Evolutionary conservation across 2,888 invertebrate genomes (phyloP), one percentile per base, ranked within the genome.

Genomic region (Lepetodrilus schrolli): DNA sequence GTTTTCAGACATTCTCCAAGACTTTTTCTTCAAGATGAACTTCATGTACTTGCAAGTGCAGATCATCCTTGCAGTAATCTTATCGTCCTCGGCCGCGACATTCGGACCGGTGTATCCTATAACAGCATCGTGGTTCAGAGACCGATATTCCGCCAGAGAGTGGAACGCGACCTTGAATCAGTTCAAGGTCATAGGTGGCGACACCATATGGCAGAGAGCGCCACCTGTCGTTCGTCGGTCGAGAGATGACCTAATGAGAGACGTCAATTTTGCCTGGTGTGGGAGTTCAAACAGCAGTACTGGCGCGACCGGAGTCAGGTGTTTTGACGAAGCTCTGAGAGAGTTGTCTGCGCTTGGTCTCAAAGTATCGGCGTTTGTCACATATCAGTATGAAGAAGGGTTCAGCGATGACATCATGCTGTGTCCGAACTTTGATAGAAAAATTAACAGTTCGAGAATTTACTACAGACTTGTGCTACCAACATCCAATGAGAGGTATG

Each of bases 91-190:
- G 7, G 8, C n/a, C n/a, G 8, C 48, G 2, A 66, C 75, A 4
- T 74, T 76, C 21, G 82, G 82, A 5, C 83, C 84, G 2, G 70
- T 71, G 13, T 87, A 87, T 73, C 87, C 87, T 2, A 75, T 87
- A 3, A 86, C 85, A 1, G 85, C 84, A 0, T 75, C 86, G 0
- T 83, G 83, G 83, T 87, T 87, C 73, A 71, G 78, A 20, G 84
- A 85, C 66, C 74, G 85, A 10, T 84, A 78, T 69, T 73, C 82
- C 2, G 10, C 13, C 1, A 38, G 70, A 1, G 84, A 85, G 49
- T 86, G 85, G 85, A 80, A 81, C 70, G 23, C 66, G 2, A 80
- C 84, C 0, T 71, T 87, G 26, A 43, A 48, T 3, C 68, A 79
- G 17, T 87, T 86, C 71, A 68, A 75, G 47, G 58, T 69, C 5